These are phyloP conservation scores for Orientallactaga sibirica DNA, from an alignment of 2,797 vertebrate species.

Conservation along the genomic window DNA sequence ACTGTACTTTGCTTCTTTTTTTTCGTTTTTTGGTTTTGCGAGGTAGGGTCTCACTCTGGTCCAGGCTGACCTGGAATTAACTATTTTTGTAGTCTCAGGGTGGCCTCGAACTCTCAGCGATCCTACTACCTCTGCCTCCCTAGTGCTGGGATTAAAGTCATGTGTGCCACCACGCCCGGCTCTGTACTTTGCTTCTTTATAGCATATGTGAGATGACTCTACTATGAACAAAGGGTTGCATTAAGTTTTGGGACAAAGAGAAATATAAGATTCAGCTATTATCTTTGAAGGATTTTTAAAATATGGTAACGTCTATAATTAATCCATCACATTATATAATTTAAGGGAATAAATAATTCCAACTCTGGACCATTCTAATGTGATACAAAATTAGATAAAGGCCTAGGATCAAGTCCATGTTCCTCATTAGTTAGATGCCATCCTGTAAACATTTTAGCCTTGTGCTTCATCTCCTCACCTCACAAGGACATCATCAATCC, in stretches of 20 bases:
- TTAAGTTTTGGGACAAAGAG: background rate
- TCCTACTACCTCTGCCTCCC: no score
- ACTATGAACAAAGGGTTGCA: background rate
- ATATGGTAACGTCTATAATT: background rate
- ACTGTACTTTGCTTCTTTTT: background rate
- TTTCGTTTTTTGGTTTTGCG: no score
- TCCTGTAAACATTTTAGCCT: background rate
- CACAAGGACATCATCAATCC: background rate
- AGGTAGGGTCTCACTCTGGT: no score
- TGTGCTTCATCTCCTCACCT: background rate
- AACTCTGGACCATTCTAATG: background rate
- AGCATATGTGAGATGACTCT: background rate
- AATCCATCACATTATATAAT: background rate
- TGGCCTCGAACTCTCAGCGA: no score
- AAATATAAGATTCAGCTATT: slow-evolving; percentile 5
- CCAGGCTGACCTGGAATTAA: no score
- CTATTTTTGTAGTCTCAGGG: no score
- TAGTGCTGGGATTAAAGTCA: no score
- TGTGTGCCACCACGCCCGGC: no score
- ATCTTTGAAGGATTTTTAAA: slow-evolving; percentile 13
- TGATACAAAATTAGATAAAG: slow-evolving; percentile 5
- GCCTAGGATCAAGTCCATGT: background rate
- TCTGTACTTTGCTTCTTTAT: background rate
- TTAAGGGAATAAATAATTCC: slow-evolving; percentile 28
- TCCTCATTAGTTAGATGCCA: slow-evolving; percentile 10